Conservation (phyloP, 2,888 invertebrate species). For the Acholoe squamosa region DNA sequence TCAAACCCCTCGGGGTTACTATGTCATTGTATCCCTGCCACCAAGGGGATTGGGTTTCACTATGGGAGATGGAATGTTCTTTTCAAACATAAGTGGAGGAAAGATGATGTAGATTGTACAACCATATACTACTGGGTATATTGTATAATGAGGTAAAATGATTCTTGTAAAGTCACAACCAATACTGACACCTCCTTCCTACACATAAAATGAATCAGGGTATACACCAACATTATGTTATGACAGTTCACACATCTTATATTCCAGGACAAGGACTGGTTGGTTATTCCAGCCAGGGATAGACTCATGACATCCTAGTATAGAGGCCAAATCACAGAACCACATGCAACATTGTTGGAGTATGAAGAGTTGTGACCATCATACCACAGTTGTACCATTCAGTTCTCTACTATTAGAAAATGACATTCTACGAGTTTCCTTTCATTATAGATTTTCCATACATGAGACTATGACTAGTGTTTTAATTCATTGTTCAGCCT, state of each 20-base stretch:
- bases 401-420: no score
- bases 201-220: not conserved
- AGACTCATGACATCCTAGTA: not conserved
- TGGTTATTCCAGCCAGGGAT: not conserved
- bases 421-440: no score
- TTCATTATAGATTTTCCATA: no score
- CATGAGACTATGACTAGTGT: no score
- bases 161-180: slow-evolving; percentile 23
- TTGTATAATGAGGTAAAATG: not conserved
- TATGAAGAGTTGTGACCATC: not conserved
- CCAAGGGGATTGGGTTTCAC: not conserved
- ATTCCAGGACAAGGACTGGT: not conserved
- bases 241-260: not conserved
- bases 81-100: not conserved
- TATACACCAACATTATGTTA: not conserved
- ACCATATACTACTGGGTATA: slow-evolving; percentile 11
- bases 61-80: not conserved
- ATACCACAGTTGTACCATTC: no score
- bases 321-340: not conserved
- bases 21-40: not conserved
- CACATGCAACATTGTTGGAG: not conserved
- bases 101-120: not conserved
- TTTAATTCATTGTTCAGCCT: no score
- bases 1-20: not conserved
- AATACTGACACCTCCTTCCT: not conserved